A percentile compares a stretch with the other conserved stretches of the same genome.
phyloP scores from a whole-genome alignment of 2,797 vertebrate species.

The Microctenopoma steveboyesi region DNA sequence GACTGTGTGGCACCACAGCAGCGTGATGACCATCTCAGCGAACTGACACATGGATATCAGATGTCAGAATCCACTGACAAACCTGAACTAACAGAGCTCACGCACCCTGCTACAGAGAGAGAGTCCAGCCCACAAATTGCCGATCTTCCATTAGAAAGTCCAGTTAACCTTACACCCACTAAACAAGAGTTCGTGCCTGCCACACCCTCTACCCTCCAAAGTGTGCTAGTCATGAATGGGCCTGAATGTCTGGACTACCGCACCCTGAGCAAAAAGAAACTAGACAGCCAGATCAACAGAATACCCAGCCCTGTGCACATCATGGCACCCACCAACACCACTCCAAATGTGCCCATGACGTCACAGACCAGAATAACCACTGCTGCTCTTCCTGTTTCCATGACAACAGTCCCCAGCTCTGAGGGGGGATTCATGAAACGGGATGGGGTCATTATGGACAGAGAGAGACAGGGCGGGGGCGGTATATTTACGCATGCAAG shows the following conservation, averaged over 20 bases:
- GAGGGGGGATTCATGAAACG: slow-evolving; percentile 72
- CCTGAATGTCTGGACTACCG: slow-evolving; percentile 83
- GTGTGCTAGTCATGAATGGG: slow-evolving; percentile 83
- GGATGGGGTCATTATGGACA: slow-evolving; percentile 78
- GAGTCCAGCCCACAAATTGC: slow-evolving; percentile 59
- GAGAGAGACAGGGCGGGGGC: slow-evolving; percentile 70
- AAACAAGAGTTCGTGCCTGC: slow-evolving; percentile 61
- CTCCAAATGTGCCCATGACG: slow-evolving; percentile 69
- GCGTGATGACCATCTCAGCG: slow-evolving; percentile 43
- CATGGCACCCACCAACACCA: slow-evolving; percentile 66
- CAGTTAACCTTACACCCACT: slow-evolving; percentile 58
- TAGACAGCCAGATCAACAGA: slow-evolving; percentile 72
- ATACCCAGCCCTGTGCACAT: slow-evolving; percentile 72
- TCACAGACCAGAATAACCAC: slow-evolving; percentile 79
- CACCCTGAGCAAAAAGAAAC: slow-evolving; percentile 77
- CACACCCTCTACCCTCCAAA: slow-evolving; percentile 71
- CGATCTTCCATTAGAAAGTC: slow-evolving; percentile 59
- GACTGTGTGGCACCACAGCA: slow-evolving; percentile 53
- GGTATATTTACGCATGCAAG: slow-evolving; percentile 50
- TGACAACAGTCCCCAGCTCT: slow-evolving; percentile 69
- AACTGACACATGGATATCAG: slow-evolving; percentile 61
- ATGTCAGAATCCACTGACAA: slow-evolving; percentile 53
- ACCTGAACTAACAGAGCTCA: slow-evolving; percentile 47
- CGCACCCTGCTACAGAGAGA: slow-evolving; percentile 48
- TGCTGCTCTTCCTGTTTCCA: slow-evolving; percentile 75